Conservation (phyloP, 1,140 invertebrate species). For the Lordiphosa collinella region DNA sequence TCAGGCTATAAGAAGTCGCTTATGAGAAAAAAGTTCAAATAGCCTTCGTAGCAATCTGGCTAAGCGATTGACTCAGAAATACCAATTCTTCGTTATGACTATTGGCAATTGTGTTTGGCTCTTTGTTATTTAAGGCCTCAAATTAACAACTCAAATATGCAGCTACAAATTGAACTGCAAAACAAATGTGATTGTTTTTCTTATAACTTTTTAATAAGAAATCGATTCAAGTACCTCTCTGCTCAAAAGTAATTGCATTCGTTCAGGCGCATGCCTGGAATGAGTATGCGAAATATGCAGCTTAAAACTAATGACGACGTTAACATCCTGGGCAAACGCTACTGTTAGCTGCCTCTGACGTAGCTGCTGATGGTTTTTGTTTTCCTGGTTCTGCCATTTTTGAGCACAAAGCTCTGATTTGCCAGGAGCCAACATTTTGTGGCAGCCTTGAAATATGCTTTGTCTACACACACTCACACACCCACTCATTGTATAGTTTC, state of each 20-base stretch:
- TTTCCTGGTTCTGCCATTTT: conserved; percentile 52
- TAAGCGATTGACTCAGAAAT: no score
- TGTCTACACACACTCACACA: conserved; percentile 23
- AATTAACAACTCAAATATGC: no score
- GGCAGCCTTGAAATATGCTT: conserved; percentile 64
- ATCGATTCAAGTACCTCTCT: no score
- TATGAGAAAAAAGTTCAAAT: no score
- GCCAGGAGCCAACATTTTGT: conserved; percentile 35
- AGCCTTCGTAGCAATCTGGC: no score
- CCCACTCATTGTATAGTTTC: conserved; percentile 13
- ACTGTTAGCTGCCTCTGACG: conserved; percentile 6
- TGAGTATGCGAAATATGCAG: not conserved
- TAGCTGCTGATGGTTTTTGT: conserved; percentile 33
- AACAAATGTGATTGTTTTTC: not conserved
- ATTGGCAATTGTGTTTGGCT: no score
- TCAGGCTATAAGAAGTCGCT: no score
- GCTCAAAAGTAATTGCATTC: conserved; percentile 29
- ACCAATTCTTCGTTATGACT: no score
- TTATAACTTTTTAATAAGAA: not conserved
- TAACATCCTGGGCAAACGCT: conserved; percentile 5
- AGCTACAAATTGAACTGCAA: no score
- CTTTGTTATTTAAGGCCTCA: no score
- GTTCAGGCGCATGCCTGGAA: not conserved
- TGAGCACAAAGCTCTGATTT: conserved; percentile 64
- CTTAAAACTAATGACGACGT: conserved; percentile 10